Base-by-base conservation (phyloP, 2,797 vertebrate genomes). In the Sebastes matsubarae region DNA sequence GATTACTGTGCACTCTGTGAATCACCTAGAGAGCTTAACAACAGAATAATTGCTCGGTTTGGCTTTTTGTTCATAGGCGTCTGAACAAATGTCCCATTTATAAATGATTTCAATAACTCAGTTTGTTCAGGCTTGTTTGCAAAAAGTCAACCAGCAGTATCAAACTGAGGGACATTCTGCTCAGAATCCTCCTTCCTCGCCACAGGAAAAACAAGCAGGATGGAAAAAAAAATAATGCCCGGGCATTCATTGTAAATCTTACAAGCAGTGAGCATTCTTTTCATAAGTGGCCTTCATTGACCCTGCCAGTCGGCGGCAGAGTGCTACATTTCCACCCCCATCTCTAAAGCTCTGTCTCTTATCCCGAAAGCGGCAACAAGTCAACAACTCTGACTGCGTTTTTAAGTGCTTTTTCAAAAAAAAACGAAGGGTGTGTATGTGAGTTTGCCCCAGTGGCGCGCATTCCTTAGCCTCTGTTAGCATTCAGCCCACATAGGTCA, bases 401-500 rank as follows among this genome's bases (percentile, higher is more conserved):
- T 87, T 82, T 85, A 88, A 93, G 88, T 90, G 89, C 71, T 84
- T 71, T 67, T 81, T 68, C 20, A 30, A 60, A 52, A 55, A 70
- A n/a, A 58, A 70, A 3, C 73, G 32, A 29, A 68, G 66, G n/a
- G 36, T 52, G 81, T 67, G 74, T 79, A 13, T 72, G 65, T 36
- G 79, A 73, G 78, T 77, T 79, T 68, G 79, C 65, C 84, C 79
- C 88, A 85, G 86, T 72, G 70, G 82, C 72, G 32, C 59, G 84
- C 92, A 93, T 94, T 95, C 93, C 93, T 93, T 85, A 82, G 86
- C 83, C 90, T 85, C 87, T 58, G 93, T 95, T 94, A 95, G 93
- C 95, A 96, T 95, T 94, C 95, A 94, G 88, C 75, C 85, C 91
- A 90, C 94, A 95, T 93, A 95, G 93, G 94, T 95, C 93, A 95